These are phyloP conservation scores for Myiagra hebetior DNA, from an alignment of 2,113 vertebrate genomes.

Conservation along the genomic window DNA sequence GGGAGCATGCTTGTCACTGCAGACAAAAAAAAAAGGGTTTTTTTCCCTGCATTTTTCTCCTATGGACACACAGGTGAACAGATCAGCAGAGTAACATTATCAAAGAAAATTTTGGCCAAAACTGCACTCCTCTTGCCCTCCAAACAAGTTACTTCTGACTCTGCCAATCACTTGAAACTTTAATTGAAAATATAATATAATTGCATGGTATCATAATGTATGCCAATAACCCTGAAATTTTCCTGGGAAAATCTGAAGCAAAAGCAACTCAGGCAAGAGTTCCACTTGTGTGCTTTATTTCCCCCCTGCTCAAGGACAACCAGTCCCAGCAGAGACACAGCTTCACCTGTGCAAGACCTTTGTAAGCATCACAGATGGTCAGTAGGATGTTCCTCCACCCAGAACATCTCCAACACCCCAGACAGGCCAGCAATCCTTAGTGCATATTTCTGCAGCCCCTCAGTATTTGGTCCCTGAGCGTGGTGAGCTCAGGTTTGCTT, in stretches of 20 bases:
- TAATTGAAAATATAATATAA: background rate
- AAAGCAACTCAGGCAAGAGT: background rate
- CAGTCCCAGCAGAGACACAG: background rate
- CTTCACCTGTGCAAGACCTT: background rate
- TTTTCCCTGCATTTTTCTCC: background rate
- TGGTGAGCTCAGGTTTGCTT: background rate
- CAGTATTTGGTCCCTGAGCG: background rate
- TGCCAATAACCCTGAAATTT: background rate
- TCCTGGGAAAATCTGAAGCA: background rate
- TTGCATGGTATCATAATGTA: background rate
- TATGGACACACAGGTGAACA: background rate
- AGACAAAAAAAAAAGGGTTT: fast-evolving
- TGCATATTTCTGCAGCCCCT: background rate
- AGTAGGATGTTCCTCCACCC: background rate
- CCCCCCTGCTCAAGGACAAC: background rate
- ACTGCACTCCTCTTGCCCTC: background rate
- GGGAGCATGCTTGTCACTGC: background rate
- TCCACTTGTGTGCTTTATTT: background rate
- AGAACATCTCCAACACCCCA: background rate
- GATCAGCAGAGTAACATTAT: background rate
- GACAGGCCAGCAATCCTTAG: background rate
- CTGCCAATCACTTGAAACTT: background rate
- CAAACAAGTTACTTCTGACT: background rate
- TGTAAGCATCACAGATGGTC: background rate
- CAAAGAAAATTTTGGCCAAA: background rate